Percentiles rank a stretch among this genome's conserved stretches.
Evolutionary conservation across 2,797 vertebrate species (phyloP).

Genomic region (Lagodon rhomboides): DNA sequence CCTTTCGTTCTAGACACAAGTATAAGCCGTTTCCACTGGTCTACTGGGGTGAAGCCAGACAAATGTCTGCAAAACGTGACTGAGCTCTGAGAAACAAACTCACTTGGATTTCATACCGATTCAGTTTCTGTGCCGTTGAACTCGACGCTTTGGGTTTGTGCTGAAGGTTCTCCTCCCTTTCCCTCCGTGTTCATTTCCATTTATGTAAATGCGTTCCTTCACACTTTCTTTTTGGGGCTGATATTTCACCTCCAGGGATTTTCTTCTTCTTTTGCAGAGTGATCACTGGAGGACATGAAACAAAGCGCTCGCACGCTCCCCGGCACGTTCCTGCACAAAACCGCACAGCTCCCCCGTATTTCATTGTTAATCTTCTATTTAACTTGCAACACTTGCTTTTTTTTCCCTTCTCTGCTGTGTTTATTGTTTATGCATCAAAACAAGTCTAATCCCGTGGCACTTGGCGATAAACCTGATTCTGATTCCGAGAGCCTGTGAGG

Average conservation of each 20-base stretch:
- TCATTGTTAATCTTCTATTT: no score
- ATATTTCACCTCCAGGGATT: conserved; percentile 23
- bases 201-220: conserved; percentile 40
- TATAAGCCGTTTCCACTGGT: no score
- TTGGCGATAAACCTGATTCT: no score
- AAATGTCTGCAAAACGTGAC: not conserved
- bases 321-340: no score
- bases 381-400: no score
- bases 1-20: not conserved
- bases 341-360: no score
- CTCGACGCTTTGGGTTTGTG: not conserved
- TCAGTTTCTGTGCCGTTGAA: not conserved
- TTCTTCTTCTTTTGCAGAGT: not conserved
- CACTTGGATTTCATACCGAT: not conserved
- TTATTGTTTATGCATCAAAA: no score
- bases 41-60: not conserved
- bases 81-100: conserved; percentile 6
- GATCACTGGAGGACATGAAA: conserved; percentile 35
- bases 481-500: conserved; percentile 20
- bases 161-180: not conserved
- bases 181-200: conserved; percentile 32
- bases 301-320: not conserved
- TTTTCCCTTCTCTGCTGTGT: no score
- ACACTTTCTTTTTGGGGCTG: conserved; percentile 10
- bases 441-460: no score